A percentile compares a stretch with the other conserved stretches of the same genome.
These are phyloP conservation scores for Caenorhabditis imperialis DNA, from an alignment of 2,888 invertebrate genomes.

Conservation along the genomic window DNA sequence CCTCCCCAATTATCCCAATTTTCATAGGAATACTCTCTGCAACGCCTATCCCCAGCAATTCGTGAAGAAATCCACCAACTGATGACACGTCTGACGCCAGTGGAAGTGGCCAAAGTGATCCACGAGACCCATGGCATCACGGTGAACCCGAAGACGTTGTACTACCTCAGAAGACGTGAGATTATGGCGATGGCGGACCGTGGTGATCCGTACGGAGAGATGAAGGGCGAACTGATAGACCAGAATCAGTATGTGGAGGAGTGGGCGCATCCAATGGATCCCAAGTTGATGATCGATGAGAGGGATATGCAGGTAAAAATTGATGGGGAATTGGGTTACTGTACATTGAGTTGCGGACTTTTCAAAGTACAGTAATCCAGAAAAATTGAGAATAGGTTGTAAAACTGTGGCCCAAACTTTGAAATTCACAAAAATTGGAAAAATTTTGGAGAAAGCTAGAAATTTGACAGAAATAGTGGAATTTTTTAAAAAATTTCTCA, in stretches of 20 bases:
- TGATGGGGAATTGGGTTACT: no score
- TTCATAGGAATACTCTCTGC: constrained; percentile 28
- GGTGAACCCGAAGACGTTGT: constrained; percentile 42
- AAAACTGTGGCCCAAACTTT: no score
- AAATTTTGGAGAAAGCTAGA: no score
- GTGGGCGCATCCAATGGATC: constrained; percentile 16
- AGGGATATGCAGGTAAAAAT: no score
- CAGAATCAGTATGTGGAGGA: constrained; percentile 19
- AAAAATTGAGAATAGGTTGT: no score
- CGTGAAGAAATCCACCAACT: constrained; percentile 53
- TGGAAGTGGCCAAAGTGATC: constrained; percentile 50
- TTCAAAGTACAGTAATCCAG: no score
- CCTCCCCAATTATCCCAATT: no score
- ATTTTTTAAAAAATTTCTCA: no score
- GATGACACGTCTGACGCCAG: constrained; percentile 26
- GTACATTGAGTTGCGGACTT: no score
- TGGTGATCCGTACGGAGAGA: constrained; percentile 13
- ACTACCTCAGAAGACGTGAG: constrained; percentile 38
- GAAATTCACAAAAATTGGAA: no score
- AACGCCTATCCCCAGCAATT: constrained; percentile 50
- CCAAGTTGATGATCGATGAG: constrained; percentile 20
- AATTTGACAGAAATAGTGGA: no score
- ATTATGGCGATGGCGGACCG: constrained; percentile 16
- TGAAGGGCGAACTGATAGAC: constrained; percentile 34
- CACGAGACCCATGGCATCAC: constrained; percentile 46